Base-by-base conservation (phyloP, 1,140 invertebrate genomes). In the Oncopodura yosiiana region DNA sequence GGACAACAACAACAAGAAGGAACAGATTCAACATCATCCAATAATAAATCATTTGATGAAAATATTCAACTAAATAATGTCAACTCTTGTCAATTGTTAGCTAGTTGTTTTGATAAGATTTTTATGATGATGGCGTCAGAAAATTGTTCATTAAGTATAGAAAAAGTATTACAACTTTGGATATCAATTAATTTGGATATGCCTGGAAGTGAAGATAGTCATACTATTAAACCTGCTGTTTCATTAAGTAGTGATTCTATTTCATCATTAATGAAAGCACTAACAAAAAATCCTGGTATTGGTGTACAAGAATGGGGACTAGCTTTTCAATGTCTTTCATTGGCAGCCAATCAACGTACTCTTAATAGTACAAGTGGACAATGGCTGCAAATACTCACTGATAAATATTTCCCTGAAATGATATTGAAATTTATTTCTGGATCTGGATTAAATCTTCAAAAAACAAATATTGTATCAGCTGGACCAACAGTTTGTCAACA, bases 401-500 rank as follows among this genome's bases (percentile, higher is more conserved):
- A 61, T 32, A 46, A 58, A 21, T 14, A 58, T 30, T 64, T 64
- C 16, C 58, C 58, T n/a, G 76, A 79, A 58, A 78, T 86, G 71
- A 73, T 88, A 14, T 68, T 82, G 14, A 76, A 81, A 44, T 78
- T 88, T 58, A 73, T 87, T 34, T 85, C 83, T 16, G 82, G 83
- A 5, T 75, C 72, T 54, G 76, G 77, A 41, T 64, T 78, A 49
- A 71, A 71, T 60, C 64, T 70, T 3, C 72, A 74, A 37, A 70
- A 70, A 43, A 72, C 71, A 41, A 74, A 78, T 58, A 75, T 61
- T n/a, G 44, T 57, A 29, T 60, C 48, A 12, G 84, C 82, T 66
- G 86, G 86, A n/a, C 84, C 85, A 27, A 81, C 81, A 34, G 78
- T 86, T 19, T 83, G 82, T 49, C 78, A 79, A 66, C 78, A 81